Percentiles rank a stretch among this genome's conserved stretches.
Conservation (phyloP, 2,888 invertebrate genomes). For the Caradrina clavipalpis region DNA sequence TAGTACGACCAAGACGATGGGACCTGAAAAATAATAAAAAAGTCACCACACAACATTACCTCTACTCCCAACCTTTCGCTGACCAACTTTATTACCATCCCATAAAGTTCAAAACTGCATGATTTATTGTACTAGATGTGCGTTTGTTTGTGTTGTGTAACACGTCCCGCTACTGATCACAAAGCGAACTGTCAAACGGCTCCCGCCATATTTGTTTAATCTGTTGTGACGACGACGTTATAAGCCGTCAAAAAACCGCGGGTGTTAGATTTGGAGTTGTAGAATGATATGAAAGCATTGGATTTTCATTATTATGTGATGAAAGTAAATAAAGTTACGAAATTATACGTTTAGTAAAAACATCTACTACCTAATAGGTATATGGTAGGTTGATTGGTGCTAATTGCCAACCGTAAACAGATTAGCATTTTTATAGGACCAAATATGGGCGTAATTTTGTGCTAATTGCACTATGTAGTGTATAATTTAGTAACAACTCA, state of each 20-base stretch:
- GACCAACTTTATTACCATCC: constrained; percentile 34
- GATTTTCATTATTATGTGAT: constrained; percentile 27
- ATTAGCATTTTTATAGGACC: not conserved
- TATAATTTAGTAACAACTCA: not conserved
- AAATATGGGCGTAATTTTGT: constrained; percentile 7
- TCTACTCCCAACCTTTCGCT: constrained; percentile 31
- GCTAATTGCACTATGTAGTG: constrained; percentile 4
- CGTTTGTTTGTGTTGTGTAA: constrained; percentile 63
- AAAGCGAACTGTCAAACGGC: constrained; percentile 79
- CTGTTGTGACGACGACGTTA: constrained; percentile 77
- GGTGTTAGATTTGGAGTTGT: constrained; percentile 78
- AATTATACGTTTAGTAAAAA: not conserved
- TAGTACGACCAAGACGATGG: constrained; percentile 79
- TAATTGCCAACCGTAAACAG: constrained; percentile 44
- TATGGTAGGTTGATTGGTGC: constrained; percentile 36
- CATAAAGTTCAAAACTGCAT: constrained; percentile 56
- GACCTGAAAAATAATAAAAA: constrained; percentile 80
- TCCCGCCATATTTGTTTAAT: constrained; percentile 83
- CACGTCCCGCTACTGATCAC: constrained; percentile 79
- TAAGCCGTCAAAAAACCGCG: constrained; percentile 80
- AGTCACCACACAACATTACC: constrained; percentile 58
- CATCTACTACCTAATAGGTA: not conserved
- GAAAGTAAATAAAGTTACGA: constrained; percentile 26
- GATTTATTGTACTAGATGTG: not conserved
- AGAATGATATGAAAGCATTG: constrained; percentile 64